These are phyloP conservation scores for Actenoides hombroni DNA, from an alignment of 2,113 vertebrate genomes.

Conservation along the genomic window DNA sequence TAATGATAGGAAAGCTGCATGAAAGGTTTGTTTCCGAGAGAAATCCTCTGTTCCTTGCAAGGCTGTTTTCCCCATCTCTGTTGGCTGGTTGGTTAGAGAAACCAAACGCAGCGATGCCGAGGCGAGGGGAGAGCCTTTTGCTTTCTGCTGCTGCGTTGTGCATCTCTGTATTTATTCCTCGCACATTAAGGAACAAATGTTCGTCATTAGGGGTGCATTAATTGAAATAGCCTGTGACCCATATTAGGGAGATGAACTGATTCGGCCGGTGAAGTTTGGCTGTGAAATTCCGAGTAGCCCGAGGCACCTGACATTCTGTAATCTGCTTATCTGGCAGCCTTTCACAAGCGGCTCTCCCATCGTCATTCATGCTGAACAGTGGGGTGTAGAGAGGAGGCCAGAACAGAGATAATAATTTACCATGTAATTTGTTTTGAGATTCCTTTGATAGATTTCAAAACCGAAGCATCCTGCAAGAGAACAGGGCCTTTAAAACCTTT, in stretches of 20 bases:
- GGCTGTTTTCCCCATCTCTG: neutral
- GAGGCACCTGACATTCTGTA: constrained; percentile 44
- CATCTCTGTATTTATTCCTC: neutral
- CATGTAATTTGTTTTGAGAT: constrained; percentile 68
- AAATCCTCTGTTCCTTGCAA: neutral
- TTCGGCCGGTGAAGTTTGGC: constrained; percentile 17
- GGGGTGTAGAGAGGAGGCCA: constrained; percentile 24
- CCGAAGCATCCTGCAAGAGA: constrained; percentile 56
- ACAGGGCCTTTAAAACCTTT: neutral
- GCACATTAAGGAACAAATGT: constrained; percentile 8
- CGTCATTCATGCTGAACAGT: constrained; percentile 22
- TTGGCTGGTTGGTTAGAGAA: neutral
- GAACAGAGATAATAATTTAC: constrained; percentile 56
- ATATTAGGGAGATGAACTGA: constrained; percentile 1
- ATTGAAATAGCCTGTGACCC: constrained; percentile 52
- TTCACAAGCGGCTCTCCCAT: constrained; percentile 19
- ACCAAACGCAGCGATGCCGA: neutral
- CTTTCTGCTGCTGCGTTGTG: neutral
- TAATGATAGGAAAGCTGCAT: constrained; percentile 56
- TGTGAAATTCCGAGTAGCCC: constrained; percentile 12
- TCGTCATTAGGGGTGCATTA: constrained; percentile 51
- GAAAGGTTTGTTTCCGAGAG: constrained; percentile 56
- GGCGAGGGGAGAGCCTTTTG: neutral
- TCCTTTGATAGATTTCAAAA: constrained; percentile 67
- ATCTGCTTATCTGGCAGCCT: constrained; percentile 62